These are phyloP conservation scores for Temnopleurus reevesii DNA, from an alignment of 53 echinoderm and acorn worm species.

Conservation along the genomic window DNA sequence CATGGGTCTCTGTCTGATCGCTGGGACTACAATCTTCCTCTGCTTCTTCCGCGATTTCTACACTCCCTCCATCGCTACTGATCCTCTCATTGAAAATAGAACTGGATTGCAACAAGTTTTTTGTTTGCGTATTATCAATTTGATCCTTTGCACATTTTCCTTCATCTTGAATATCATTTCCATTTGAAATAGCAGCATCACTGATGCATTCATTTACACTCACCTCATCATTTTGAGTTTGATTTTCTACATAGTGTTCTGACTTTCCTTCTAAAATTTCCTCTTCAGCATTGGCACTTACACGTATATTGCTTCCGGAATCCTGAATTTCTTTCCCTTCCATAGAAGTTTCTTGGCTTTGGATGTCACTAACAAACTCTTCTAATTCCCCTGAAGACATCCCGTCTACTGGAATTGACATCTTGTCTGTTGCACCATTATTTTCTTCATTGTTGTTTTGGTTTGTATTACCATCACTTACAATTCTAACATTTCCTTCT, in stretches of 20 bases:
- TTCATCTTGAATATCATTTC: not conserved
- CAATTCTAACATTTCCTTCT: not conserved
- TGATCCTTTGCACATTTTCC: not conserved
- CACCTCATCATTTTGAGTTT: not conserved
- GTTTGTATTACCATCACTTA: not conserved
- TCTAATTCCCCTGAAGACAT: not conserved
- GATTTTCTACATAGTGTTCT: not conserved
- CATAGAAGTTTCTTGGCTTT: not conserved
- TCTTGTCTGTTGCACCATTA: not conserved
- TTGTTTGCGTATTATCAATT: not conserved
- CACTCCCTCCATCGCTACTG: conserved; percentile 49
- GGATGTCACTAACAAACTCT: not conserved
- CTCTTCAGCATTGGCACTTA: not conserved
- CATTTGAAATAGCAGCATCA: not conserved
- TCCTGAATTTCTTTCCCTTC: not conserved
- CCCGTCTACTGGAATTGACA: not conserved
- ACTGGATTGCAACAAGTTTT: not conserved
- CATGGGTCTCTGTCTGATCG: not conserved
- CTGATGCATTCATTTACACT: not conserved
- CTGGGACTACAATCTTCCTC: conserved; percentile 4
- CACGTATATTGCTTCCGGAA: conserved; percentile 5
- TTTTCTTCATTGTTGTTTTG: not conserved
- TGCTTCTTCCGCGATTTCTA: conserved; percentile 47
- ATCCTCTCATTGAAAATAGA: not conserved
- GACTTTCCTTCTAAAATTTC: not conserved